phyloP scores from a whole-genome alignment of 2,888 invertebrate species.

The Hydraecia micacea region DNA sequence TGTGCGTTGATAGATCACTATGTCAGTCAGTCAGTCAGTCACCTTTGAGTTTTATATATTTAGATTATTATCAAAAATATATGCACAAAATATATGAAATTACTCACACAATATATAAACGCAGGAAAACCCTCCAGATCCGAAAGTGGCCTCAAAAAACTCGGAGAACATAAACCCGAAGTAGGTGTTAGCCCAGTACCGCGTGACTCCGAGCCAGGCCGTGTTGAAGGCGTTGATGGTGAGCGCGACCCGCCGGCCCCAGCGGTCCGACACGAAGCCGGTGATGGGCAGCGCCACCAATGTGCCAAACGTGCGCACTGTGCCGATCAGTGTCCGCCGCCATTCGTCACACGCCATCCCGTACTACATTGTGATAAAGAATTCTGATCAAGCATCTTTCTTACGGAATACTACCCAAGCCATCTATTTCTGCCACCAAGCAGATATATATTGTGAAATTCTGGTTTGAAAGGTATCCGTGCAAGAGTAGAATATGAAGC shows the following conservation, averaged over 20 bases:
- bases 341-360: conserved; percentile 91
- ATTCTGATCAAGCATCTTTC: neutral
- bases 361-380: conserved; percentile 83
- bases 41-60: no score
- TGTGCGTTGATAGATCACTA: no score
- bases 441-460: neutral
- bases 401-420: neutral
- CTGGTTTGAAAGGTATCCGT: neutral
- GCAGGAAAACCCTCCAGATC: conserved; percentile 92
- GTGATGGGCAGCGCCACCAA: conserved; percentile 92
- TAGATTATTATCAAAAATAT: conserved; percentile 5
- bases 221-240: conserved; percentile 90
- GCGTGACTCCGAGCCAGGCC: conserved; percentile 91
- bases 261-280: conserved; percentile 93
- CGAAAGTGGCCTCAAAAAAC: conserved; percentile 92
- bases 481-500: neutral
- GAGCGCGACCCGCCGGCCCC: conserved; percentile 91
- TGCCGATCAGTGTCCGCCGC: conserved; percentile 93
- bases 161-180: conserved; percentile 92
- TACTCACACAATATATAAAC: conserved; percentile 92
- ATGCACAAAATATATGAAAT: neutral
- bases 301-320: conserved; percentile 92
- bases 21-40: no score
- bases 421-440: neutral
- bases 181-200: conserved; percentile 91